Conservation (phyloP, 37 sponge, comb jelly and placozoan genomes). For the Beroe forskalii region DNA sequence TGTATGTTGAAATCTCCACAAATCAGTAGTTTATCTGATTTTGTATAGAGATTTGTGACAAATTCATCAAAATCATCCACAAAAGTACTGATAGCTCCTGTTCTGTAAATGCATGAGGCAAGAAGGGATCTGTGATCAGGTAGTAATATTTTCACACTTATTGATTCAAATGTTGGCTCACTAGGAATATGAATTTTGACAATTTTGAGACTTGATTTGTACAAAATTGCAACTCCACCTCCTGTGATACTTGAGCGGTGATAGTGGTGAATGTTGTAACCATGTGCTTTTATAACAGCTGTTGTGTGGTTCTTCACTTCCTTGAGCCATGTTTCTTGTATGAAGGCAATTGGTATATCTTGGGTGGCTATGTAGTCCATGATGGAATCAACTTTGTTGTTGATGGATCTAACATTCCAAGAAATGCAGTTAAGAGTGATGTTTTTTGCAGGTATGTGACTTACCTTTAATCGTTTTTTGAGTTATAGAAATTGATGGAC, state of each 20-base stretch:
- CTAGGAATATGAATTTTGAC: too few relatives aligned
- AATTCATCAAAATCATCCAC: too few relatives aligned
- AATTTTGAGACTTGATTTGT: neutral
- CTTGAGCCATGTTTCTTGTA: too few relatives aligned
- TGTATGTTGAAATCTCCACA: too few relatives aligned
- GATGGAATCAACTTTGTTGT: too few relatives aligned
- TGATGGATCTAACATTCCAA: neutral
- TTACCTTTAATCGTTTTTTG: neutral
- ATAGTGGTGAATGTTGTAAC: neutral
- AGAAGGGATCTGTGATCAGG: neutral
- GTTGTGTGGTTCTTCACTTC: neutral
- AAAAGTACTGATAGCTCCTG: too few relatives aligned
- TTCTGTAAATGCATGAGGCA: neutral
- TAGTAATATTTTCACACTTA: neutral
- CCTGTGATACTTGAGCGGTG: neutral
- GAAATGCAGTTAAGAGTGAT: too few relatives aligned
- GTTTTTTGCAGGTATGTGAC: too few relatives aligned
- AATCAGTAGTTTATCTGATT: neutral
- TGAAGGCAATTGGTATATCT: too few relatives aligned
- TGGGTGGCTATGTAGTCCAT: too few relatives aligned
- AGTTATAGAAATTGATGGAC: too few relatives aligned
- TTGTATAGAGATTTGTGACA: neutral
- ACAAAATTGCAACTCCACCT: neutral
- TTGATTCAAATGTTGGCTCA: neutral
- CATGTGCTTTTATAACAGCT: neutral